phyloP scores from a whole-genome alignment of 2,888 invertebrate genomes.

The Ichneumoninae sp. region DNA sequence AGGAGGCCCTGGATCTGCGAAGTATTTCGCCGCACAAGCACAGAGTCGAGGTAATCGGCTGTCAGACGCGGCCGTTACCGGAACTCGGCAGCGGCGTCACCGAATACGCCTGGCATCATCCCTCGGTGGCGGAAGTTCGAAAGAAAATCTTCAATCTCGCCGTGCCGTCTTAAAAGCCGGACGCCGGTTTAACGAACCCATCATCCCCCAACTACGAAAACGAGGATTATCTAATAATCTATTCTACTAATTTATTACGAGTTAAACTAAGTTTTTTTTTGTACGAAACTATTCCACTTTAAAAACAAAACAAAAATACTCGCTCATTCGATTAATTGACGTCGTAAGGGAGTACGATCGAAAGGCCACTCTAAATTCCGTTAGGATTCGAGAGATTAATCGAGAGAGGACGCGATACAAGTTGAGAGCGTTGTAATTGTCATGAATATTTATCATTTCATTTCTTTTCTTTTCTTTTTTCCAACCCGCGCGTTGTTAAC shows the following conservation, averaged over 20 bases:
- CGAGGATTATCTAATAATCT: constrained; percentile 59
- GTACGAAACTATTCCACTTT: constrained; percentile 43
- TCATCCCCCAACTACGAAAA: constrained; percentile 62
- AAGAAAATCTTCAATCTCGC: constrained; percentile 79
- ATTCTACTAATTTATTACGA: constrained; percentile 62
- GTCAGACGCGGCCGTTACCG: constrained; percentile 77
- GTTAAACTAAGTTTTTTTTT: constrained; percentile 43
- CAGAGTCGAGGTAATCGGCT: constrained; percentile 81
- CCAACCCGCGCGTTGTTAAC: background rate
- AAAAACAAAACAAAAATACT: no score
- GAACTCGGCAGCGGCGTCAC: constrained; percentile 61
- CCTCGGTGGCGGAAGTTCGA: constrained; percentile 75
- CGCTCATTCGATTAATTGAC: constrained; percentile 23
- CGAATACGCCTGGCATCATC: constrained; percentile 74
- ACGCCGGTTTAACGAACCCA: constrained; percentile 27
- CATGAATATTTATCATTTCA: background rate
- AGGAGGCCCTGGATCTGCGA: constrained; percentile 81
- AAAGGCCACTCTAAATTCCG: constrained; percentile 26
- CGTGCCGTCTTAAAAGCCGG: constrained; percentile 65
- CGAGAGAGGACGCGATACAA: background rate
- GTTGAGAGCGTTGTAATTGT: background rate
- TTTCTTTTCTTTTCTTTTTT: background rate
- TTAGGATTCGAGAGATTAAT: constrained; percentile 16
- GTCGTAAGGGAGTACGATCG: background rate
- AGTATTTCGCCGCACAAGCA: constrained; percentile 82